These are phyloP conservation scores for Lates calcarifer DNA, from an alignment of 2,113 vertebrate genomes.

Conservation along the genomic window DNA sequence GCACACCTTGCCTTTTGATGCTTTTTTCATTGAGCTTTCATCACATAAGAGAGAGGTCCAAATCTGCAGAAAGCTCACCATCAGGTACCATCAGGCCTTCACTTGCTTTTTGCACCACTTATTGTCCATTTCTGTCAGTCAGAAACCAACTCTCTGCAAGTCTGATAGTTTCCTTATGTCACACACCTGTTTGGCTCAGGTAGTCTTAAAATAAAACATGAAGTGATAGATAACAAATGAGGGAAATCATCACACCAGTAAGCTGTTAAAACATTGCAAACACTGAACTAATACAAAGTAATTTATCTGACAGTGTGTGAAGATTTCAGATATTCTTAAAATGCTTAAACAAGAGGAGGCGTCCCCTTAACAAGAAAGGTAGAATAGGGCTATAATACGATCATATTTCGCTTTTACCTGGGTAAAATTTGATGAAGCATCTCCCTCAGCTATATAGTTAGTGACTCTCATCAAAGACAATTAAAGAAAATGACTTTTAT, in stretches of 20 bases:
- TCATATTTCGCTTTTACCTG: constrained; percentile 41
- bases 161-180: constrained; percentile 60
- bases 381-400: constrained; percentile 6
- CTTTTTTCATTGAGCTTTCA: constrained; percentile 50
- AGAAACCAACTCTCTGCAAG: constrained; percentile 54
- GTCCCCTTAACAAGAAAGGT: constrained; percentile 11
- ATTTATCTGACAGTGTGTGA: constrained; percentile 15
- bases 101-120: too few species aligned
- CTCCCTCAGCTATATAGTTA: constrained; percentile 69
- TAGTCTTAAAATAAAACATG: constrained; percentile 52
- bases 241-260: too few species aligned
- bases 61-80: constrained; percentile 65
- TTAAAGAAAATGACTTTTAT: constrained; percentile 77
- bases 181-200: constrained; percentile 73
- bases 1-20: constrained; percentile 58
- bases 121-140: constrained; percentile 68
- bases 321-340: constrained; percentile 20
- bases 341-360: not conserved
- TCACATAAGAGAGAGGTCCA: constrained; percentile 60
- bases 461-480: constrained; percentile 70
- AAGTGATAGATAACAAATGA: constrained; percentile 38
- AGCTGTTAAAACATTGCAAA: constrained; percentile 33
- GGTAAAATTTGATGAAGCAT: constrained; percentile 60
- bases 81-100: constrained; percentile 67
- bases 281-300: not conserved